A percentile compares a stretch with the other conserved stretches of the same genome.
These are phyloP conservation scores for Gephyroberyx darwinii DNA, from an alignment of 2,797 vertebrate genomes.

Conservation along the genomic window DNA sequence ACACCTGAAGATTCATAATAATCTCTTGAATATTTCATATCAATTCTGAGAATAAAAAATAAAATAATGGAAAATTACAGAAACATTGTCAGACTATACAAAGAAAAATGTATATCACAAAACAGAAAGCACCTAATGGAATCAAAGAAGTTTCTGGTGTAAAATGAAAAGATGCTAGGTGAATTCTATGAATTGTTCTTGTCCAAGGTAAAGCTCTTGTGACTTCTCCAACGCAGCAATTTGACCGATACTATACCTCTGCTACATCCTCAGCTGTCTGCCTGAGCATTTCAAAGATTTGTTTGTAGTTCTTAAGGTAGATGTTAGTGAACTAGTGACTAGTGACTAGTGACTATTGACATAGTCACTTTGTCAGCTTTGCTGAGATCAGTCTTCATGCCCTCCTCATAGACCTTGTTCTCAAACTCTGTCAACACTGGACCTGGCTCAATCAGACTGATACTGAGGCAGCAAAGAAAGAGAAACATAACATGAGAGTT, in stretches of 20 bases:
- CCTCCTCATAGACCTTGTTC: conserved; percentile 86
- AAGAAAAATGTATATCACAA: neutral
- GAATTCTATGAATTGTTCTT: conserved; percentile 61
- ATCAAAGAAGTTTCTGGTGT: neutral
- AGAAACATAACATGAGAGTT: neutral
- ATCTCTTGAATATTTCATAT: neutral
- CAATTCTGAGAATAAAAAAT: neutral
- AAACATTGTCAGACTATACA: neutral
- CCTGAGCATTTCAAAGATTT: conserved; percentile 86
- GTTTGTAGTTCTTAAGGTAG: conserved; percentile 88
- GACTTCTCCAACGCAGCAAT: conserved; percentile 87
- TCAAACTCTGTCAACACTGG: conserved; percentile 91
- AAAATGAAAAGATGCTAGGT: neutral
- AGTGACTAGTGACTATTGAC: too few relatives aligned
- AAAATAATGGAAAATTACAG: neutral
- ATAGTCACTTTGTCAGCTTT: conserved; percentile 87
- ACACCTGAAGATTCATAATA: neutral
- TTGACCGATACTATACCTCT: conserved; percentile 90
- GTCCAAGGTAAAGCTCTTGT: conserved; percentile 85
- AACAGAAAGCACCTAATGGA: neutral
- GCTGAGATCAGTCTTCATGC: conserved; percentile 86
- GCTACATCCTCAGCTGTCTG: conserved; percentile 87
- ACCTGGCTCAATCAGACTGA: conserved; percentile 89
- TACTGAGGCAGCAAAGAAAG: conserved; percentile 64
- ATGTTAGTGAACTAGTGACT: conserved; percentile 88